A percentile compares a stretch with the other conserved stretches of the same genome.
Evolutionary conservation across 2,888 invertebrate genomes (phyloP).

Genomic region (Muscina levida): DNA sequence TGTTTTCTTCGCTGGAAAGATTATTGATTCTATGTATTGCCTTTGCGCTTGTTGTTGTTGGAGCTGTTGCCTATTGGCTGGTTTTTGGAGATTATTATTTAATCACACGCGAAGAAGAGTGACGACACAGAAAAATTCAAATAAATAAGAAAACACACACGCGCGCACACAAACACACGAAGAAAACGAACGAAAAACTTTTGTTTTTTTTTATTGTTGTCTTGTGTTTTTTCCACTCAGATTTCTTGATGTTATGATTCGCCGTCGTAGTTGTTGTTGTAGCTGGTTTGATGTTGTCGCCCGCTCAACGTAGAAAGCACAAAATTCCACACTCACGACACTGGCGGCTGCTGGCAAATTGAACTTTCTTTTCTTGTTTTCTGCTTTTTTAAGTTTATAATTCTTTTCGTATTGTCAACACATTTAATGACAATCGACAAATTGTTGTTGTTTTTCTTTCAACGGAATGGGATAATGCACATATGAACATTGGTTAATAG

Average conservation of each 20-base stretch:
- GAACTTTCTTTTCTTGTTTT: conserved; percentile 71
- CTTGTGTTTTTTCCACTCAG: too few relatives aligned
- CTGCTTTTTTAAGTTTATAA: neutral
- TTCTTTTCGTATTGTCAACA: neutral
- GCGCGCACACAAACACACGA: conserved; percentile 11
- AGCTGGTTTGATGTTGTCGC: conserved; percentile 52
- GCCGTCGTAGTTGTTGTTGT: conserved; percentile 41
- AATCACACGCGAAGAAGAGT: conserved; percentile 51
- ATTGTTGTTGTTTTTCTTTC: too few relatives aligned
- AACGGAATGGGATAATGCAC: too few relatives aligned
- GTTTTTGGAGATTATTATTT: conserved; percentile 52
- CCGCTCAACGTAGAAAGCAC: conserved; percentile 64
- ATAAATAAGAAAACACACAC: conserved; percentile 31
- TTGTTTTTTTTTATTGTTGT: conserved; percentile 20
- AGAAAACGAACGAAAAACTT: conserved; percentile 20
- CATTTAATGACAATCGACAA: too few relatives aligned
- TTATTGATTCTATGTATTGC: too few relatives aligned
- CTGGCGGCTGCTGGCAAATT: conserved; percentile 73
- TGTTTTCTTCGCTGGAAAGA: conserved; percentile 8
- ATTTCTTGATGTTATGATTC: conserved; percentile 9
- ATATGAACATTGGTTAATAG: too few relatives aligned
- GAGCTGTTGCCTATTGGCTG: too few relatives aligned
- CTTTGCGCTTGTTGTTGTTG: conserved; percentile 26
- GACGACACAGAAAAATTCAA: conserved; percentile 44
- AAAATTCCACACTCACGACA: conserved; percentile 74